Conservation (phyloP, 2,888 invertebrate species). For the Desoria tigrina region DNA sequence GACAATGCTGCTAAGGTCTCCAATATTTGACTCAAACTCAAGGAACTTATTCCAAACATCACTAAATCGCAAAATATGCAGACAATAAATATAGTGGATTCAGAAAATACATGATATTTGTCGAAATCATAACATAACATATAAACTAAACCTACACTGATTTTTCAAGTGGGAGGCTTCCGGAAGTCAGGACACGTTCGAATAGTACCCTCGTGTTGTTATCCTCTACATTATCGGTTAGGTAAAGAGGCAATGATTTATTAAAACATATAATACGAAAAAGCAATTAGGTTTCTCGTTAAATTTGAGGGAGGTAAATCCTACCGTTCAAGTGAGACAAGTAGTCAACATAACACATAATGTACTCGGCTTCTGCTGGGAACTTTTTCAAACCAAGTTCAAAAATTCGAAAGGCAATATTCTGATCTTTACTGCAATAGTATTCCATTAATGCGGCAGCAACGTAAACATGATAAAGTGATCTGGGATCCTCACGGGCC, state of each 20-base stretch:
- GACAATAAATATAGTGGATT: no score
- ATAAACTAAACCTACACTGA: slow-evolving; percentile 68
- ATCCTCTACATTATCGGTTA: slow-evolving; percentile 77
- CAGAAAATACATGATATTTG: background rate
- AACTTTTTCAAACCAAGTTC: slow-evolving; percentile 97
- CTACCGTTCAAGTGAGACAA: slow-evolving; percentile 92
- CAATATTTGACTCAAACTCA: slow-evolving; percentile 98
- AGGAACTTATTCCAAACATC: slow-evolving; percentile 98
- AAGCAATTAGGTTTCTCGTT: no score
- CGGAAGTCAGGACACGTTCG: slow-evolving; percentile 91
- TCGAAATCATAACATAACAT: background rate
- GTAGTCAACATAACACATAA: slow-evolving; percentile 94
- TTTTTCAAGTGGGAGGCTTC: slow-evolving; percentile 84
- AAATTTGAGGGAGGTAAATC: slow-evolving; percentile 43
- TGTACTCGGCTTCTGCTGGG: slow-evolving; percentile 90
- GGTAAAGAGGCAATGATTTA: slow-evolving; percentile 29
- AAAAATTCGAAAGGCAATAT: slow-evolving; percentile 93
- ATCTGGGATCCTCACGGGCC: slow-evolving; percentile 82
- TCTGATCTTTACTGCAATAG: slow-evolving; percentile 97
- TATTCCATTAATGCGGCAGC: slow-evolving; percentile 99
- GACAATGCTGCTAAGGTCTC: slow-evolving; percentile 93
- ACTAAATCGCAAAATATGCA: slow-evolving; percentile 59
- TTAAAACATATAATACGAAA: no score
- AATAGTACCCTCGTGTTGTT: slow-evolving; percentile 99
- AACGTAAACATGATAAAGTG: slow-evolving; percentile 90